Base-by-base conservation (phyloP, 2,113 vertebrate species). In the Sitta europaea region DNA sequence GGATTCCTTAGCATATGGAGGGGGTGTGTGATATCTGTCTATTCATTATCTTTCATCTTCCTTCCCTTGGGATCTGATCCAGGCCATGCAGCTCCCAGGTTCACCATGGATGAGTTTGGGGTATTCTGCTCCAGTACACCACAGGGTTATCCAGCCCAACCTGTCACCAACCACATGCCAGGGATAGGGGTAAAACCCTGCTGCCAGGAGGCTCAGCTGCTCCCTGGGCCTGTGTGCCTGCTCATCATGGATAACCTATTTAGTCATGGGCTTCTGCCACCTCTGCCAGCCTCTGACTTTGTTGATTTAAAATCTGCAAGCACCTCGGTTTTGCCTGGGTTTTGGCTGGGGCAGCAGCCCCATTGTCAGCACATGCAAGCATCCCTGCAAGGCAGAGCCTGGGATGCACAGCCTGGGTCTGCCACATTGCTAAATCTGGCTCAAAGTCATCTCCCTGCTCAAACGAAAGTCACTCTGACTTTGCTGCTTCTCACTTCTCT, bases 281-380 rank as follows among this genome's bases (percentile, higher is more conserved):
- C 38, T 66, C 73, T 7, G 7, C 65, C 86, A 66, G 67, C 54
- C 42, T 88, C 82, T 72, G 54, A 55, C 28, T 76, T 70, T 76
- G 71, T 86, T 95, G 89, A 86, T 88, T 83, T 73, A 70, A 94
- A 92, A 95, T 77, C 91, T 94, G 93, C 93, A 91, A 84, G 65
- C 68, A 66, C 42, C 73, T 94, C 28, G 0, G 43, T 88, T 96
- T 91, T 81, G 45, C 29, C 35, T 40, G 84, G 14, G 13, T 80
- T 94, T 93, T 85, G 74, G 78, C 71, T n/a, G 58, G 82, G 53
- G 62, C 58, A 88, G 65, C 55, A 90, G 81, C 51, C 47, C 42
- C 18, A 0, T 4, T 70, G 75, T 53, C 85, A 81, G 58, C 2
- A 2, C 28, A 51, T 9, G 12, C 22, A 4, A 90, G 88, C 50